Base-by-base conservation (phyloP, 2,797 vertebrate species). In the Hozukius guyotensis region DNA sequence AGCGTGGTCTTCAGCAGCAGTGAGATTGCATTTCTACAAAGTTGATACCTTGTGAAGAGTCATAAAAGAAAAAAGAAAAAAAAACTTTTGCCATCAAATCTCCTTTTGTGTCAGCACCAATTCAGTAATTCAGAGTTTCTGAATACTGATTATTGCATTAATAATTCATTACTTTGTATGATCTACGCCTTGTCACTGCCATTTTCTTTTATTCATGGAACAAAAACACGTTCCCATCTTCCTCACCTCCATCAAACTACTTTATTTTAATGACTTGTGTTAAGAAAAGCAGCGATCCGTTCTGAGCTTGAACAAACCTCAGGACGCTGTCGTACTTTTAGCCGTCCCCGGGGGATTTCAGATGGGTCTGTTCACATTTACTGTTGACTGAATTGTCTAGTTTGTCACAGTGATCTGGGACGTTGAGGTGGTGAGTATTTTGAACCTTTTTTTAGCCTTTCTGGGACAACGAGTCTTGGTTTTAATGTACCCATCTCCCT, bases 141-240 rank as follows among this genome's bases (percentile, higher is more conserved):
- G 82, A 91, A 89, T 84, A 85, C 80, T 82, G 92, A 89, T 90
- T 83, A 73, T 22, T 36, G 29, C 80, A 88, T 87, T 82, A 89
- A 92, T 89, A 86, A 90, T 91, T 91, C 82, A 87, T 90, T 53
- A 67, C 49, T 72, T 87, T 63, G 49, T 78, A 69, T 85, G 89
- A 93, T 88, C 89, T 86, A 84, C 87, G 83, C 68, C 84, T 80
- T 88, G 89, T 87, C 82, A 65, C 65, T 75, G 75, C 32, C 69
- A 62, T 73, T 90, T 82, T 62, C 53, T 86, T 89, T 87, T 89
- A 80, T 75, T 72, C 65, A 60, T 46, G 14, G 73, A 88, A 88
- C 87, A 89, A 85, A 56, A 90, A 90, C 77, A 82, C 22, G 6
- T 72, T 67, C 57, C 11, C 56, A 38, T 69, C 56, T 76, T 72